Conservation (phyloP, 1,140 invertebrate species). For the Bombus picipes region DNA sequence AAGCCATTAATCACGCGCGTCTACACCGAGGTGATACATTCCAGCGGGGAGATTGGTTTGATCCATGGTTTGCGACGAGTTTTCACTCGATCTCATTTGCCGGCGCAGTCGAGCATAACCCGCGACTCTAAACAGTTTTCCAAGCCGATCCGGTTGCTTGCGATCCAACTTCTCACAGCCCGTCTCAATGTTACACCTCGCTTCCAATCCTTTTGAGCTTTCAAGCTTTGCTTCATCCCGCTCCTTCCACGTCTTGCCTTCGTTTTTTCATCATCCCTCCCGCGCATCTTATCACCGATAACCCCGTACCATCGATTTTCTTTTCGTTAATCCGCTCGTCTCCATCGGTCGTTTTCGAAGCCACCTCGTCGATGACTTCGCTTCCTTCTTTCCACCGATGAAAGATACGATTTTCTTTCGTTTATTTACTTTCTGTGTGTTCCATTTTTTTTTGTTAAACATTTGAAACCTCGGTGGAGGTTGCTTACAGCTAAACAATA, state of each 20-base stretch:
- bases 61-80: constrained; percentile 50
- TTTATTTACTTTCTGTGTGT: neutral
- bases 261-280: neutral
- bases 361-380: constrained; percentile 16
- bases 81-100: constrained; percentile 70
- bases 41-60: constrained; percentile 47
- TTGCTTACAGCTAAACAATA: no score
- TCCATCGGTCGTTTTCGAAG: neutral
- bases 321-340: constrained; percentile 36
- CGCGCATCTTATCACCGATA: constrained; percentile 18
- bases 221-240: neutral
- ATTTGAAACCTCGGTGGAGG: no score
- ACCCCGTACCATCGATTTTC: constrained; percentile 41
- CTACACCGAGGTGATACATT: constrained; percentile 66
- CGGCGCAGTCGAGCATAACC: constrained; percentile 64
- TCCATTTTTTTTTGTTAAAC: no score
- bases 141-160: constrained; percentile 52
- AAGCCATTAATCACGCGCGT: constrained; percentile 66
- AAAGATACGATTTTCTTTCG: neutral
- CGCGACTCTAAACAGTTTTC: constrained; percentile 67
- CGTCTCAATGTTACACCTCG: constrained; percentile 53
- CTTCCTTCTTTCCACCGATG: neutral
- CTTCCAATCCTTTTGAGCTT: constrained; percentile 25
- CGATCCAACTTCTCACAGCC: constrained; percentile 45
- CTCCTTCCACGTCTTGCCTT: neutral